Base-by-base conservation (phyloP, 2,888 invertebrate genomes). In the Steinernema hermaphroditum region DNA sequence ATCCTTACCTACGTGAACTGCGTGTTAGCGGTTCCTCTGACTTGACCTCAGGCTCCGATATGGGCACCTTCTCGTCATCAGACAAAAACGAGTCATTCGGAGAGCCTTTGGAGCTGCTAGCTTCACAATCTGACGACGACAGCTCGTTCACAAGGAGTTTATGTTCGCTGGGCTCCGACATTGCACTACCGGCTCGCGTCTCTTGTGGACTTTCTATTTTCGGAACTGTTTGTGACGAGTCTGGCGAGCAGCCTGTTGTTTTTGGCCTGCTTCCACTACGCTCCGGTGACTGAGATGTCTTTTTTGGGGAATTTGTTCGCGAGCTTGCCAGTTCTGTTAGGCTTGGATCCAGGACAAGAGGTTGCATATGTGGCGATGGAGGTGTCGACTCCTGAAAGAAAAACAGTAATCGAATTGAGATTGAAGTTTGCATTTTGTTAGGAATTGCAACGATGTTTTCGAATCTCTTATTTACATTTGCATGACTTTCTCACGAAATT, bases 321-420 rank as follows among this genome's bases (percentile, higher is more conserved):
- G n/a, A 2, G 12, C 12, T 62, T 68, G 44, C 62, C 4, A 70
- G 54, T 62, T 78, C 78, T 46, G 71, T 70, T 68, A 78, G 46
- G 32, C 75, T 74, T 27, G 78, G 75, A 54, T 78, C 77, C 34
- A 71, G 22, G 1, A 72, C 76, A 22, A 78, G 70, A 1, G 74
- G 46, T n/a, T 46, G 16, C 16, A n/a, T 16, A 9, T 4, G n/a
- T 4, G 46, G 46, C n/a, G 46, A 19, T 6, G 46, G 46, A 19
- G 8, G 46, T 9, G 37, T 46, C 29, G 24, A 37, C 44, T 49
- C 49, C 49, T 29, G 49, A n/a, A 43, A 24, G 24, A 16, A 43
- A 1, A 14, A 14, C 24, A 14, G 1, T 68, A 0, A 4, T 34
- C n/a, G n/a, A 22, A 19, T 68, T 24, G 16, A 68, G 22, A 68